Conservation (phyloP, 2,797 vertebrate species). For the Fistularia tabacaria region DNA sequence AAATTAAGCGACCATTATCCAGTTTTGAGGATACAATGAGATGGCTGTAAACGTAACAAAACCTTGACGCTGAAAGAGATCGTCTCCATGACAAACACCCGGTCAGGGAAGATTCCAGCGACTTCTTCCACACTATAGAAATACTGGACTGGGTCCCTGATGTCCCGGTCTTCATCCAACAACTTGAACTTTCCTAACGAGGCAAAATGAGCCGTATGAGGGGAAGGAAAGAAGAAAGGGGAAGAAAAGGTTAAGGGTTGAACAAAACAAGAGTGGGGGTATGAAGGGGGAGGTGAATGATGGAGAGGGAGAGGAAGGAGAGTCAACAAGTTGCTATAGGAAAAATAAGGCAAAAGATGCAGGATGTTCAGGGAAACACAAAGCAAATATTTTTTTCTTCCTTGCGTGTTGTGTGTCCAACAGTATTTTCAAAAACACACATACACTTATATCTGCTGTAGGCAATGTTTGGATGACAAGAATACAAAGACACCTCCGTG, state of each 20-base stretch:
- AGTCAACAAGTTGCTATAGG: too few species aligned
- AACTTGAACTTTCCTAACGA: conserved; percentile 92
- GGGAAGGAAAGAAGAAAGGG: neutral
- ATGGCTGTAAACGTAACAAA: neutral
- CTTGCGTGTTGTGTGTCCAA: too few species aligned
- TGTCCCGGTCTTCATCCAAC: conserved; percentile 92
- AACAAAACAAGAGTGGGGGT: neutral
- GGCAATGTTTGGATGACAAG: conserved; percentile 34
- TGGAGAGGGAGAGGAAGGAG: too few species aligned
- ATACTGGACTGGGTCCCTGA: conserved; percentile 91
- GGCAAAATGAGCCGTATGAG: neutral
- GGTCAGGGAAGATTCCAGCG: conserved; percentile 90
- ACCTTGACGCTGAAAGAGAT: conserved; percentile 98
- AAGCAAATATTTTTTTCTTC: conserved; percentile 1
- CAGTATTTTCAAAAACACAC: conserved; percentile 10
- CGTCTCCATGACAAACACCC: conserved; percentile 95
- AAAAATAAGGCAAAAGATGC: neutral
- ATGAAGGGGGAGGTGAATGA: neutral
- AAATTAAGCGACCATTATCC: too few species aligned
- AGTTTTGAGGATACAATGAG: too few species aligned
- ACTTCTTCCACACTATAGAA: conserved; percentile 98
- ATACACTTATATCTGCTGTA: conserved; percentile 16
- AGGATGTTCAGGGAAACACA: neutral
- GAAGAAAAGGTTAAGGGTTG: neutral
- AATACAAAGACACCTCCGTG: conserved; percentile 64